Base-by-base conservation (phyloP, 2,888 invertebrate species). In the Oligia latruncula region DNA sequence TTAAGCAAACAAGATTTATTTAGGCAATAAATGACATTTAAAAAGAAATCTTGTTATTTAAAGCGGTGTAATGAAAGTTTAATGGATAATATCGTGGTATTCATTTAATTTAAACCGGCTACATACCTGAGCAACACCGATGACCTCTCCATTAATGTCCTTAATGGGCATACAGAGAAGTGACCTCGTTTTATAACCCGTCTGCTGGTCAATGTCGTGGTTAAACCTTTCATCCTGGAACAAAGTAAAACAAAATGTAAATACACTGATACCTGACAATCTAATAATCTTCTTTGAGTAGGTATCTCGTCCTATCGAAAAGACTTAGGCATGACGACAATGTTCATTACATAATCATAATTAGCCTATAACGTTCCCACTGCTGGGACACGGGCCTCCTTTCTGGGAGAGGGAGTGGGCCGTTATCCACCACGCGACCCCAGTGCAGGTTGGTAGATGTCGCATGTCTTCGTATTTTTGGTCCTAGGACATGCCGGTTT, bases 101-200 rank as follows among this genome's bases (percentile, higher is more conserved):
- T n/a, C 4, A 17, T 71, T 67, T 52, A 66, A 58, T 82, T n/a
- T 20, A 71, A 80, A 78, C 78, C 66, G 58, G 80, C 65, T 78
- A 81, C 84, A 87, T 95, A 98, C 98, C 98, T 99, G 99, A 77
- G 99, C 99, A 79, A 99, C 99, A 43, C 99, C 99, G 90, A 99
- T 98, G 90, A 99, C 99, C 95, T 99, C 99, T 62, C 99, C 99
- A 91, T 98, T 98, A 93, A 98, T 98, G 96, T 99, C 99, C 96
- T 99, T 98, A 94, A 99, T 99, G 77, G 99, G 99, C 99, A 99
- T 99, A 95, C 99, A 99, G 83, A 99, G 97, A 88, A 99, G 97
- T 77, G 99, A 98, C 95, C 98, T 98, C 77, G 99, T 99, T 94
- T 98, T 98, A 97, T 99, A 99, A 71, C 99, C 99, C 43, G 99